Base-by-base conservation (phyloP, 2,113 vertebrate species). In the Gavialis gangeticus region DNA sequence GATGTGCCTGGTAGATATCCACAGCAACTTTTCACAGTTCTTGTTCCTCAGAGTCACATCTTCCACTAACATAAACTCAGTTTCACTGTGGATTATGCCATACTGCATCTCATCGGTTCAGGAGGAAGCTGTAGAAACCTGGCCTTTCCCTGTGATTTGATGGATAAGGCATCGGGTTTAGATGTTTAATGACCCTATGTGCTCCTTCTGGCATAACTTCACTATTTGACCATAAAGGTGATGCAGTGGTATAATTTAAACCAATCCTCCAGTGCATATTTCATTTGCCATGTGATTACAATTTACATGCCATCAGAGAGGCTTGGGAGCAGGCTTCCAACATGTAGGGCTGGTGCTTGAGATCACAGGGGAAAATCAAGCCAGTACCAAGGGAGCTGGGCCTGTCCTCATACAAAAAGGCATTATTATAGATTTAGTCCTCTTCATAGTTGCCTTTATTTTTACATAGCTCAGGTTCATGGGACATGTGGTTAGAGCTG, bases 111-210 rank as follows among this genome's bases (percentile, higher is more conserved):
- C 10, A 77, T 57, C 9, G 14, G 66, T 59, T 59, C 22, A 66
- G 28, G 9, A 21, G 11, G 22, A 87, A 5, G 25, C 17, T 12
- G 6, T 16, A 71, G 13, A 75, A 25, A n/a, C 60, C 12, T 34
- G 75, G 30, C 8, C 3, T 5, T 28, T 82, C 12, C 4, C 25
- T 1, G 5, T 15, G 56, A 24, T 14, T 2, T 0, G 0, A 21
- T 56, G 12, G 18, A 16, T 55, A 59, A 67, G 58, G 69, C 17
- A 75, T 62, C 22, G 73, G 34, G 6, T 27, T 4, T 2, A 78
- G 58, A 19, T 64, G 25, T 88, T 84, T 84, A 22, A 18, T 86
- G 30, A 80, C 25, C 34, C 22, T 63, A 34, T 4, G 5, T n/a
- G 81, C 62, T 58, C 37, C 8, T 63, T 56, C 79, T 27, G 55